A percentile compares a stretch with the other conserved stretches of the same genome.
Evolutionary conservation across 2,113 vertebrate genomes (phyloP).

Genomic region (Sterrhoptilus dennistouni): DNA sequence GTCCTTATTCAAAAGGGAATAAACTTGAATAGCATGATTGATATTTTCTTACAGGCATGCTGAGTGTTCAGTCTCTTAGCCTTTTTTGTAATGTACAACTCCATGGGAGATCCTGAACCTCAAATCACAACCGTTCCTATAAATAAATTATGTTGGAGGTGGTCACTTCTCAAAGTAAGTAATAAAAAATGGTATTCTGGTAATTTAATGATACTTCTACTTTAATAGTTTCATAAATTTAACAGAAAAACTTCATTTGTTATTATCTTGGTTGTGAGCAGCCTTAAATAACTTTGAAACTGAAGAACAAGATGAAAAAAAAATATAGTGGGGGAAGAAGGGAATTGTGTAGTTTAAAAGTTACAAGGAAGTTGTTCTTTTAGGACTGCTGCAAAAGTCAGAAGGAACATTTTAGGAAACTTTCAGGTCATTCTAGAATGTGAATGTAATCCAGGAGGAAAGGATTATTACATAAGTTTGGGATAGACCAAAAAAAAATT

Average conservation of each 20-base stretch:
- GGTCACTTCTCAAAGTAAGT: neutral
- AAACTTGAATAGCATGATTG: neutral
- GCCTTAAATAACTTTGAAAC: neutral
- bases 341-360: neutral
- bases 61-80: neutral
- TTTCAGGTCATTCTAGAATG: neutral
- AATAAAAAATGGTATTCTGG: neutral
- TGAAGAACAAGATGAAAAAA: neutral
- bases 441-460: neutral
- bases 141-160: neutral
- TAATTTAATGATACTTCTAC: neutral
- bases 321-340: neutral
- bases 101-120: neutral
- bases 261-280: neutral
- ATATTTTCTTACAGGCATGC: neutral
- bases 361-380: neutral
- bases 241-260: neutral
- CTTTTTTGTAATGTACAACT: neutral
- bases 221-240: neutral
- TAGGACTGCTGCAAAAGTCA: neutral
- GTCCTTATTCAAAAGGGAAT: neutral
- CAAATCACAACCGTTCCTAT: neutral
- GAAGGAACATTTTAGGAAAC: neutral
- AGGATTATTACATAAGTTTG: neutral
- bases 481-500: neutral